Percentiles rank a stretch among this genome's conserved stretches.
These are phyloP conservation scores for Tympanoctomys barrerae DNA, from an alignment of 2,797 vertebrate species.

Conservation along the genomic window DNA sequence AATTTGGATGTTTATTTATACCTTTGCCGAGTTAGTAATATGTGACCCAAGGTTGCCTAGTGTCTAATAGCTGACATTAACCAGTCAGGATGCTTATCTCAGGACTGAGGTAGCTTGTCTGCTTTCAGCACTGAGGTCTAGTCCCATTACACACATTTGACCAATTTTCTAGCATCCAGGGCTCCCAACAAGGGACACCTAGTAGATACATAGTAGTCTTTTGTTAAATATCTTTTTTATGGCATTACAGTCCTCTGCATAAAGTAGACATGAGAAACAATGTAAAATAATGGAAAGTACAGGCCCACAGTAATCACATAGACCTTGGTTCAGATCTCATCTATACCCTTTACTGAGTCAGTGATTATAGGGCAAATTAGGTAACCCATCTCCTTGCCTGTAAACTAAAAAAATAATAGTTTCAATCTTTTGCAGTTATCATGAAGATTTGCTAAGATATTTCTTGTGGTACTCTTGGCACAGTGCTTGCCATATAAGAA, in stretches of 20 bases:
- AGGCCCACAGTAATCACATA: neutral
- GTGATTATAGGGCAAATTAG: neutral
- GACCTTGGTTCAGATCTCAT: neutral
- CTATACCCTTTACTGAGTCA: neutral
- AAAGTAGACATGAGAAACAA: neutral
- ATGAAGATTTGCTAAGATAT: neutral
- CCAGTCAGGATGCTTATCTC: no score
- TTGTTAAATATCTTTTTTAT: neutral
- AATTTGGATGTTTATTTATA: no score
- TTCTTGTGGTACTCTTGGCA: neutral
- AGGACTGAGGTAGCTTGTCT: no score
- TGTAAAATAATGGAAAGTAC: neutral
- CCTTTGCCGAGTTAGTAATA: no score
- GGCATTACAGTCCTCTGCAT: neutral
- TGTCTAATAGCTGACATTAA: no score
- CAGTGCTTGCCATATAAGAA: neutral
- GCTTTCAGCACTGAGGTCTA: no score
- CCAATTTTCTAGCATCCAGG: no score
- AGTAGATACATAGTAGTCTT: neutral
- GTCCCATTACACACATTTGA: no score
- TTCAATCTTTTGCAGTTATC: neutral
- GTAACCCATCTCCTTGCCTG: neutral
- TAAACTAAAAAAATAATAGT: conserved; percentile 12
- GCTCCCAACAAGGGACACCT: neutral
- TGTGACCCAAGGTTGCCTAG: no score